Evolutionary conservation across 2,888 invertebrate genomes (phyloP).

Genomic region (Branchipolynoe longqiensis): DNA sequence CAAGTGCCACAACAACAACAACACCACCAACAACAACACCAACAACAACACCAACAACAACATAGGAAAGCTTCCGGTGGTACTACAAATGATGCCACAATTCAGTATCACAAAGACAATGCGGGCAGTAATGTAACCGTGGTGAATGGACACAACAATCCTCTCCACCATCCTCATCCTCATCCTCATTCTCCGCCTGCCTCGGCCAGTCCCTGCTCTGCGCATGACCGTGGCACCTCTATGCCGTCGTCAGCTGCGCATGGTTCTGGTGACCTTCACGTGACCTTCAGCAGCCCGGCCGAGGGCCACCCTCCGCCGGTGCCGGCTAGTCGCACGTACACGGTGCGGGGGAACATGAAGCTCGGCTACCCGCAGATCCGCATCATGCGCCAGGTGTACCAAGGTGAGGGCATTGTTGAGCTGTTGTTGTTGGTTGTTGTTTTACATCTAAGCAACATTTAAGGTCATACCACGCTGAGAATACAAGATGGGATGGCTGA

Average conservation of each 20-base stretch:
- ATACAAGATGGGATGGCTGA: no score
- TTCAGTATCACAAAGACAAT: slow-evolving; percentile 30
- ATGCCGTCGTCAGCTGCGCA: no score
- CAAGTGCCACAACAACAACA: no score
- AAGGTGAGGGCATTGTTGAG: no score
- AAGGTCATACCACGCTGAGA: no score
- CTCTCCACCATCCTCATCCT: no score
- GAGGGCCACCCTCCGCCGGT: slow-evolving; percentile 90
- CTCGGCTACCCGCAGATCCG: slow-evolving; percentile 95
- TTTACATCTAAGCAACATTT: no score
- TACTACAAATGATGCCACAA: not conserved
- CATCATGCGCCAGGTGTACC: slow-evolving; percentile 92
- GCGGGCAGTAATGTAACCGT: not conserved
- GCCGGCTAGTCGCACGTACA: slow-evolving; percentile 94
- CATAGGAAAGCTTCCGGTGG: no score
- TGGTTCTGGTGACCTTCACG: slow-evolving; percentile 20
- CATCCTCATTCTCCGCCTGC: no score
- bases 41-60: no score
- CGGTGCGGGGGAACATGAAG: slow-evolving; percentile 93
- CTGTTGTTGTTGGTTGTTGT: no score
- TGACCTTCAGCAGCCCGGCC: not conserved
- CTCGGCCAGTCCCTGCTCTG: not conserved
- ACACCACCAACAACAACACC: no score
- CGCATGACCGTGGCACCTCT: not conserved
- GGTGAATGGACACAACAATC: not conserved